These are phyloP conservation scores for Cephonodes hylas DNA, from an alignment of 2,888 invertebrate species.

Conservation along the genomic window DNA sequence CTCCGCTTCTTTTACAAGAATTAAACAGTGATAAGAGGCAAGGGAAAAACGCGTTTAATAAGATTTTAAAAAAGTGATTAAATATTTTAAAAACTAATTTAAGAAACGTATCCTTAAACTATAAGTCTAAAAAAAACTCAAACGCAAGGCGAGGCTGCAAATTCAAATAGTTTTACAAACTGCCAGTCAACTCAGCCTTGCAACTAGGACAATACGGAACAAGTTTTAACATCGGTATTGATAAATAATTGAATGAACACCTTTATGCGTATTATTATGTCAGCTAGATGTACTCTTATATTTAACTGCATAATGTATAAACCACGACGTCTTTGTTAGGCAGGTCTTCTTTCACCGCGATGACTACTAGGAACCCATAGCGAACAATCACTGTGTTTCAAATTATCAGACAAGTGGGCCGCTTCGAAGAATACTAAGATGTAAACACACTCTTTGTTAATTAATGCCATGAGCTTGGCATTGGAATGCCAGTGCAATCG, in stretches of 20 bases:
- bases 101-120: too few relatives aligned
- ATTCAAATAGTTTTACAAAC: constrained; percentile 12
- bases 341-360: background rate
- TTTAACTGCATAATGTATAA: background rate
- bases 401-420: constrained; percentile 39
- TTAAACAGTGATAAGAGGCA: background rate
- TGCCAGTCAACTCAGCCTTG: constrained; percentile 29
- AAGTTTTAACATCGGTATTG: constrained; percentile 28
- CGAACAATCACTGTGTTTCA: constrained; percentile 47
- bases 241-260: constrained; percentile 24
- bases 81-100: background rate
- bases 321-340: background rate
- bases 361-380: constrained; percentile 42
- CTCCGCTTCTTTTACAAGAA: background rate
- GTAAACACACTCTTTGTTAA: constrained; percentile 40
- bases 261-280: background rate
- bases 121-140: background rate
- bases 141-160: too few relatives aligned
- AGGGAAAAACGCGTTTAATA: background rate
- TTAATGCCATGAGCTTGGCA: constrained; percentile 7
- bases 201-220: constrained; percentile 23
- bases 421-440: constrained; percentile 56
- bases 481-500: background rate
- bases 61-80: background rate
- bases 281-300: too few relatives aligned